Evolutionary conservation across 2,797 vertebrate species (phyloP), one percentile per base, ranked within the genome.

Genomic region (Sebastes reedi): DNA sequence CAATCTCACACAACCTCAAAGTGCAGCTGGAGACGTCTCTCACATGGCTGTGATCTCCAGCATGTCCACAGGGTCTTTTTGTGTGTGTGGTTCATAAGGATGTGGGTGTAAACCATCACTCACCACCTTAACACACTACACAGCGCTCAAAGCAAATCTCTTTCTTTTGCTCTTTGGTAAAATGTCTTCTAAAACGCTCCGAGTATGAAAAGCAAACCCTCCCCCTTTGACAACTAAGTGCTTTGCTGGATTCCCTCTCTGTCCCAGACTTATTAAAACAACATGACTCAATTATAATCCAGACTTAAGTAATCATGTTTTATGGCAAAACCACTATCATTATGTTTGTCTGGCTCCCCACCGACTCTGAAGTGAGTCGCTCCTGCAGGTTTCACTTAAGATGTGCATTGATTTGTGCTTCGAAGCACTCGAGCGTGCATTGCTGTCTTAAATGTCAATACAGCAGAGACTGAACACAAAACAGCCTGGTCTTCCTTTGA

Each of bases 281-380:
- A 90, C 87, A 87, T 84, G 80, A 83, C 68, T 86, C 83, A 88
- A 85, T 92, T 84, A 90, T 77, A 87, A 88, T 79, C 81, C 77
- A 80, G 68, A 90, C 87, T 87, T 83, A 85, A 92, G 87, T 92
- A 87, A 92, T 95, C 83, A 80, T 72, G 88, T 91, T 95, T 94
- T 94, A 94, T 81, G 77, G 81, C 64, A 72, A 84, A 77, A 74
- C 75, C 82, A 61, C 87, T 86, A 61, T 93, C 89, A 91, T 93
- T 93, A 91, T 74, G 88, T 88, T 59, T 72, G 87, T 91, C 89
- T 91, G 87, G 75, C 84, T 87, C 78, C 72, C 65, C 71, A 64
- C 84, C 80, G 75, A 67, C 71, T 81, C 81, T 46, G 61, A 85
- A 89, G 82, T 62, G 80, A 87, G 79, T 67, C 4, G 14, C 25